These are phyloP conservation scores for Bursaphelenchus mucronatus DNA, from an alignment of 1,140 invertebrate species.

Conservation along the genomic window DNA sequence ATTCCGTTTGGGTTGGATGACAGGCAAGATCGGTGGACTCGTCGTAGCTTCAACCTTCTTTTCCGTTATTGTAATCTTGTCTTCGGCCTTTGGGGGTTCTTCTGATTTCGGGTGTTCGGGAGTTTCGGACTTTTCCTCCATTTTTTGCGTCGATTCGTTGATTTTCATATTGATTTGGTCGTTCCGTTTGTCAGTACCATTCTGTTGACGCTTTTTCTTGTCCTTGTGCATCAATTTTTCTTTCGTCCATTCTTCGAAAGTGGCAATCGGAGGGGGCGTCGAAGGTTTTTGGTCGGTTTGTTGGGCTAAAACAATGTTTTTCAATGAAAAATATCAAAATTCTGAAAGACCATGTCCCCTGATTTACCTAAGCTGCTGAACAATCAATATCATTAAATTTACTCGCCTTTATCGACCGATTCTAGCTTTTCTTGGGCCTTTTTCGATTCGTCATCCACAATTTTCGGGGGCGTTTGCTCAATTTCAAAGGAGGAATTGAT, in stretches of 20 bases:
- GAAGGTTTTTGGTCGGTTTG: too few relatives aligned
- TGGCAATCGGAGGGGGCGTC: conserved; percentile 38
- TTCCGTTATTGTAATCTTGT: too few relatives aligned
- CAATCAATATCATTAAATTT: too few relatives aligned
- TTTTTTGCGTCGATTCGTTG: not conserved
- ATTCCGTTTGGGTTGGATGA: conserved; percentile 32
- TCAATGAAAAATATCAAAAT: too few relatives aligned
- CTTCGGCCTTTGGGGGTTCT: not conserved
- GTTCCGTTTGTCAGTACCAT: not conserved
- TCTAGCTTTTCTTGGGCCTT: too few relatives aligned
- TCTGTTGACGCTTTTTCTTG: conserved; percentile 2
- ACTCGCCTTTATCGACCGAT: too few relatives aligned
- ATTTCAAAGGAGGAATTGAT: conserved; percentile 7
- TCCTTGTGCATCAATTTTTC: conserved; percentile 42
- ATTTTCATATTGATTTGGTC: conserved; percentile 1
- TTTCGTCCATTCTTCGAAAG: conserved; percentile 54
- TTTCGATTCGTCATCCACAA: too few relatives aligned
- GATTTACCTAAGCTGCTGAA: too few relatives aligned
- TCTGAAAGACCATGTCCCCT: too few relatives aligned
- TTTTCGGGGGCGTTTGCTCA: not conserved
- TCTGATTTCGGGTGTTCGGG: conserved; percentile 1
- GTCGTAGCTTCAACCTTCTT: too few relatives aligned
- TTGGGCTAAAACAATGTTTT: too few relatives aligned
- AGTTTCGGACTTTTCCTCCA: not conserved
- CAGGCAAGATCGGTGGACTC: too few relatives aligned